Evolutionary conservation across 2,888 invertebrate species (phyloP), one percentile per base, ranked within the genome.

Genomic region (Antitype chi): DNA sequence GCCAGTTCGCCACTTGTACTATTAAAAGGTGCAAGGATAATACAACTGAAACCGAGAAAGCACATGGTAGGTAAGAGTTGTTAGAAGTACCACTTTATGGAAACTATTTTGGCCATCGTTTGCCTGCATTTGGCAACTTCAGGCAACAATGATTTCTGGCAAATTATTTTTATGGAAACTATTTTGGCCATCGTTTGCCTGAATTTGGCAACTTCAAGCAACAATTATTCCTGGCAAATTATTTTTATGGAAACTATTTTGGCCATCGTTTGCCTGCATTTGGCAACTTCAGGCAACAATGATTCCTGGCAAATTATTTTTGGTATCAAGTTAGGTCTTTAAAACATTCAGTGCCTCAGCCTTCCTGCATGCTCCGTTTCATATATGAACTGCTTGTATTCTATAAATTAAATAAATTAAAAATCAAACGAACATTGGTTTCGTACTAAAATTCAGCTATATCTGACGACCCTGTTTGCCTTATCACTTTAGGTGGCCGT

Each of bases 1-100:
- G 97, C 1, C 91, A 91, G 25, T 93, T 92, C 79, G 97, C 97
- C 0, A 89, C 93, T 6, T 97, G 97, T 90, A 94, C 96, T 17
- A 82, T 92, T 32, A 94, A 94, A 60, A 84, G 80, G 0, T 97
- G 97, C 89, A 85, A 85, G 28, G 60, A 74, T 49, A 64, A 4
- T 28, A 47, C 64, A 55, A 1, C 52, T 28, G 64, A 59, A 69
- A 57, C 68, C 23, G 86, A 85, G 20, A 74, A 85, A 74, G 70
- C 87, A 70, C 85, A 90, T 62, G 92, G 94, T 93, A 81, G 91
- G 93, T 93, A 85, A 85, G 83, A 85, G 55, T 82, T 81, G 74
- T 64, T 75, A 67, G 55, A 74, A 80, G 52, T 25, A 68, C 43
- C 43, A 43, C 2, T 60, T 60, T 32, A 60, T 60, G 0, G 32